Percentiles rank a stretch among this genome's conserved stretches.
phyloP scores from a whole-genome alignment of 2,113 vertebrate species.

The Rhombomys opimus region DNA sequence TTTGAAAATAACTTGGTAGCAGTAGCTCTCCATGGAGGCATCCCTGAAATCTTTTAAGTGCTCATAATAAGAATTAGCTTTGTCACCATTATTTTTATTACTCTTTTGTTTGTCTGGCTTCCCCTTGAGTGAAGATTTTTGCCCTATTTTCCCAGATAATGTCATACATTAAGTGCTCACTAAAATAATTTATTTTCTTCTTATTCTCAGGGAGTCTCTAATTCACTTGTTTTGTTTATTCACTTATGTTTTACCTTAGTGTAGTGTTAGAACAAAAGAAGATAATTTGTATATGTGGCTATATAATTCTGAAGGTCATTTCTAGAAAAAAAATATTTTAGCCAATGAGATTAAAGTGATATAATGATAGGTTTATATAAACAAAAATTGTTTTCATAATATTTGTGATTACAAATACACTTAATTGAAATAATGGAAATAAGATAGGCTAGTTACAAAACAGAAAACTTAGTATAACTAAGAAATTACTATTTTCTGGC shows the following conservation, averaged over 20 bases:
- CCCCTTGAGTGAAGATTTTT: not conserved
- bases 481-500: not conserved
- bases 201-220: not conserved
- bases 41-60: not conserved
- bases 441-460: not conserved
- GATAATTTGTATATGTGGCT: not conserved
- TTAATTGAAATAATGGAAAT: not conserved
- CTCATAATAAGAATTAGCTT: not conserved
- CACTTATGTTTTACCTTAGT: not conserved
- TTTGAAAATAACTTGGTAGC: not conserved
- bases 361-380: not conserved
- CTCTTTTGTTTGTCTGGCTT: not conserved
- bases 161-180: not conserved
- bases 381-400: not conserved
- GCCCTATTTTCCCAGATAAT: not conserved
- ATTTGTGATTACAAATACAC: not conserved
- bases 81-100: not conserved
- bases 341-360: not conserved
- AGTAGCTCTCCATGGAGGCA: not conserved
- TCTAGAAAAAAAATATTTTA: not conserved
- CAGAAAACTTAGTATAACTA: not conserved
- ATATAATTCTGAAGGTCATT: not conserved
- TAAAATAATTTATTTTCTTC: not conserved
- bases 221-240: not conserved
- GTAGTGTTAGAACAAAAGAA: not conserved